phyloP scores from a whole-genome alignment of 2,888 invertebrate genomes.

The Chymomyza amoena region DNA sequence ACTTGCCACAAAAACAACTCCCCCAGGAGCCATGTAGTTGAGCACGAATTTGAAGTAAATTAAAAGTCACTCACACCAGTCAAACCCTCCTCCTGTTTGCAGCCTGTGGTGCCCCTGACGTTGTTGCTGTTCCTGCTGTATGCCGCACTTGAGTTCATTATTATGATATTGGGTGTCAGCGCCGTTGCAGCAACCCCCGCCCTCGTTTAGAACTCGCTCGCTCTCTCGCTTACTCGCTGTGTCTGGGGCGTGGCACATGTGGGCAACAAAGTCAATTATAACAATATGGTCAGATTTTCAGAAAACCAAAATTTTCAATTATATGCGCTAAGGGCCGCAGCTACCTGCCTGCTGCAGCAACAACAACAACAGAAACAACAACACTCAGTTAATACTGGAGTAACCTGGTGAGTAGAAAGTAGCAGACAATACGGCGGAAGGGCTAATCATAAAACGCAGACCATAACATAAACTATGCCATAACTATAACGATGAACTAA shows the following conservation, averaged over 20 bases:
- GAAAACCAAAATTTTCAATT: constrained; percentile 41
- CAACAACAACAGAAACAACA: background rate
- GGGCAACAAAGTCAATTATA: constrained; percentile 78
- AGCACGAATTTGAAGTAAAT: constrained; percentile 77
- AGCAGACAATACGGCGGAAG: constrained; percentile 40
- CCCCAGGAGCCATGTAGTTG: constrained; percentile 67
- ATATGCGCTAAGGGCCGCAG: constrained; percentile 26
- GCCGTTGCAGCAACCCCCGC: constrained; percentile 29
- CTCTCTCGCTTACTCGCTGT: constrained; percentile 23
- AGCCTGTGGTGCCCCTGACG: background rate
- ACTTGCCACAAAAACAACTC: constrained; percentile 66
- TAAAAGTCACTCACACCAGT: constrained; percentile 77
- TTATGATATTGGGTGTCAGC: constrained; percentile 75
- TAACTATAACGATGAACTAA: constrained; percentile 65
- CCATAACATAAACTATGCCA: constrained; percentile 50
- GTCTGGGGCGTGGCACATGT: constrained; percentile 52
- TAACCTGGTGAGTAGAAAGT: background rate
- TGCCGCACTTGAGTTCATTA: constrained; percentile 58
- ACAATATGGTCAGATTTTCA: constrained; percentile 79
- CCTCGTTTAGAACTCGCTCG: background rate
- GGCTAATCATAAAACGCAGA: constrained; percentile 36
- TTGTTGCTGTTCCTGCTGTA: background rate
- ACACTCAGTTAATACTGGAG: background rate
- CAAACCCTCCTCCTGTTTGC: constrained; percentile 9
- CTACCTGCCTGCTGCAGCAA: background rate